These are phyloP conservation scores for Drosophila demipolita DNA, from an alignment of 2,888 invertebrate species.

Conservation along the genomic window DNA sequence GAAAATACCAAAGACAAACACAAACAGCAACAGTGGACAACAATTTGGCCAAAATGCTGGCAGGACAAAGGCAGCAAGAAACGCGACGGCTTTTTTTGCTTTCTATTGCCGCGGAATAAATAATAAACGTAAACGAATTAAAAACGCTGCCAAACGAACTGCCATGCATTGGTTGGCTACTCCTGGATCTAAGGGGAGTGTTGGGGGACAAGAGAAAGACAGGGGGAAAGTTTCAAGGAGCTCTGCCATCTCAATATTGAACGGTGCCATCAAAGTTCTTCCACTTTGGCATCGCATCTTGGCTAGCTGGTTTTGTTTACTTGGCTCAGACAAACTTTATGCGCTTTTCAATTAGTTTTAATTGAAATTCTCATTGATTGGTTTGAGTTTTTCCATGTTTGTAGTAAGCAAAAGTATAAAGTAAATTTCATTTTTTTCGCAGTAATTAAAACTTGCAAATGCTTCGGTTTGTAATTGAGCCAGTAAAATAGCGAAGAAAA, in stretches of 20 bases:
- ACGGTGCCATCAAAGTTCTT: conserved; percentile 52
- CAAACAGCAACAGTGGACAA: conserved; percentile 46
- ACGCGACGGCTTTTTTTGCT: conserved; percentile 24
- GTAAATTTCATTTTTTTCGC: conserved; percentile 38
- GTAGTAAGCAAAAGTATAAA: conserved; percentile 28
- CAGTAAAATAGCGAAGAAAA: not conserved
- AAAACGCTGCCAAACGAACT: conserved; percentile 71
- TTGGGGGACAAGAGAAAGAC: not conserved
- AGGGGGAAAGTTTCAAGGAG: conserved; percentile 15
- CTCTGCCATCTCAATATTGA: conserved; percentile 52
- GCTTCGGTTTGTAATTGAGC: conserved; percentile 6
- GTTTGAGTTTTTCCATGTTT: conserved; percentile 7
- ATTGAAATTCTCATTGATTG: conserved; percentile 72
- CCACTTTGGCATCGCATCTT: conserved; percentile 16
- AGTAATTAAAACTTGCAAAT: conserved; percentile 47
- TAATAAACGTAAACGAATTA: conserved; percentile 83
- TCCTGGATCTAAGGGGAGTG: not conserved
- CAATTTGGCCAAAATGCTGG: conserved; percentile 41
- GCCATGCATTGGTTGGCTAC: conserved; percentile 20
- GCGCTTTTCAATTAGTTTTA: conserved; percentile 77
- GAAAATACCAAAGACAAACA: conserved; percentile 65
- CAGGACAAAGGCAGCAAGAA: conserved; percentile 27
- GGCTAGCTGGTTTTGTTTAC: conserved; percentile 60
- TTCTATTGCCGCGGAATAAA: conserved; percentile 67
- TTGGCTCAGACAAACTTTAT: conserved; percentile 62